Conservation (phyloP, 2,113 vertebrate species). For the Odocoileus hemionus region DNA sequence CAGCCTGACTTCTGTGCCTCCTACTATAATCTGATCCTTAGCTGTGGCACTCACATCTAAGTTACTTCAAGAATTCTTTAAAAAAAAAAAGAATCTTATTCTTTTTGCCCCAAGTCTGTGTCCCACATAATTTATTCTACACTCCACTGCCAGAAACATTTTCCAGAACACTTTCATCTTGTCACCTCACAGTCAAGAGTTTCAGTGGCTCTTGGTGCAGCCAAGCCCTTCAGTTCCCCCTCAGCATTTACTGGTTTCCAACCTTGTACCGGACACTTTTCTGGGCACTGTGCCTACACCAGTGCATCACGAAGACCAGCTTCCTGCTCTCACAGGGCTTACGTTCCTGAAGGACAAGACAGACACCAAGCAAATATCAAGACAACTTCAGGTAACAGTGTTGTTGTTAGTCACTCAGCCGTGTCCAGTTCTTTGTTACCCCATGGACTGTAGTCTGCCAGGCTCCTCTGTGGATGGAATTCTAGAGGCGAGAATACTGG, state of each 20-base stretch:
- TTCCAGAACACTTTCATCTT: background rate
- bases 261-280: background rate
- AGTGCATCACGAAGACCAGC: background rate
- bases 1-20: background rate
- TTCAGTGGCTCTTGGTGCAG: background rate
- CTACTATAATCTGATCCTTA: background rate
- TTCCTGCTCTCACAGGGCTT: background rate
- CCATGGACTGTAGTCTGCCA: background rate
- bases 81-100: background rate
- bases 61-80: background rate
- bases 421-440: background rate
- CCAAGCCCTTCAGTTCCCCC: background rate
- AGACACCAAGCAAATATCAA: background rate
- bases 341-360: background rate
- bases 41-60: background rate
- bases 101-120: background rate
- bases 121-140: background rate
- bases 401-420: background rate
- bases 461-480: background rate
- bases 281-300: no score
- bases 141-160: background rate
- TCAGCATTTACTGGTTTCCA: background rate
- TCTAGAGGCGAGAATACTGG: background rate
- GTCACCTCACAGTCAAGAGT: background rate
- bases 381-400: background rate